A percentile compares a stretch with the other conserved stretches of the same genome.
Conservation (phyloP, 2,888 invertebrate genomes). For the Altica lythri region DNA sequence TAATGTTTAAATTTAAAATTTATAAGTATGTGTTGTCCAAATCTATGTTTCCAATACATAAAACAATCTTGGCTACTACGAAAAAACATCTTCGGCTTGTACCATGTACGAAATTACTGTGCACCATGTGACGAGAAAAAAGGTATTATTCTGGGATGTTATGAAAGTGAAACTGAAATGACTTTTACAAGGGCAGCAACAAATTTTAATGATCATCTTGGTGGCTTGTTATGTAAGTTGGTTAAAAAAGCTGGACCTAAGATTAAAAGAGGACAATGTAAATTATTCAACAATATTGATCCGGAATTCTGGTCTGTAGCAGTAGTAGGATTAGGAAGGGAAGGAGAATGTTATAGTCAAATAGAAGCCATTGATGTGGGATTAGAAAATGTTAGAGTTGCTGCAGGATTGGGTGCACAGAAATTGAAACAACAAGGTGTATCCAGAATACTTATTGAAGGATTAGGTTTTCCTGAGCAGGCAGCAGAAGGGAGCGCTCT, state of each 20-base stretch:
- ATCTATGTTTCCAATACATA: too few species aligned
- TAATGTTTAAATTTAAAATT: too few species aligned
- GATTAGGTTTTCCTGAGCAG: slow-evolving; percentile 64
- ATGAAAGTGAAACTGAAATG: too few species aligned
- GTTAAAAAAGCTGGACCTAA: slow-evolving; percentile 24
- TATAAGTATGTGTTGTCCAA: too few species aligned
- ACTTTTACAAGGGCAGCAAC: too few species aligned
- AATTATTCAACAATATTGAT: slow-evolving; percentile 66
- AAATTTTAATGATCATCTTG: too few species aligned
- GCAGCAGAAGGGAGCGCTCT: slow-evolving; percentile 70
- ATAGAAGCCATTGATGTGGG: slow-evolving; percentile 71
- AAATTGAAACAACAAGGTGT: slow-evolving; percentile 58
- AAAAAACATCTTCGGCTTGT: too few species aligned
- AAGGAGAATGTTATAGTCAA: slow-evolving; percentile 65
- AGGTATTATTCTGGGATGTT: too few species aligned
- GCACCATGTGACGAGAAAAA: too few species aligned
- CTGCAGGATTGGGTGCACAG: slow-evolving; percentile 65
- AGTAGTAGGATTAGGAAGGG: slow-evolving; percentile 70
- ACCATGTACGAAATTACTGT: too few species aligned
- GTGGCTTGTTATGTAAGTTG: too few species aligned
- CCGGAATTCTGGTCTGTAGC: slow-evolving; percentile 65
- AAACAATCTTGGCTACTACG: too few species aligned
- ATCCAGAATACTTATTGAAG: slow-evolving; percentile 64
- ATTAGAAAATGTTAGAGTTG: slow-evolving; percentile 69
- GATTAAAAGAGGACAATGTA: slow-evolving; percentile 56